Percentiles rank a stretch among this genome's conserved stretches.
Conservation (phyloP, 2,797 vertebrate genomes). For the Spinus olivaceus region DNA sequence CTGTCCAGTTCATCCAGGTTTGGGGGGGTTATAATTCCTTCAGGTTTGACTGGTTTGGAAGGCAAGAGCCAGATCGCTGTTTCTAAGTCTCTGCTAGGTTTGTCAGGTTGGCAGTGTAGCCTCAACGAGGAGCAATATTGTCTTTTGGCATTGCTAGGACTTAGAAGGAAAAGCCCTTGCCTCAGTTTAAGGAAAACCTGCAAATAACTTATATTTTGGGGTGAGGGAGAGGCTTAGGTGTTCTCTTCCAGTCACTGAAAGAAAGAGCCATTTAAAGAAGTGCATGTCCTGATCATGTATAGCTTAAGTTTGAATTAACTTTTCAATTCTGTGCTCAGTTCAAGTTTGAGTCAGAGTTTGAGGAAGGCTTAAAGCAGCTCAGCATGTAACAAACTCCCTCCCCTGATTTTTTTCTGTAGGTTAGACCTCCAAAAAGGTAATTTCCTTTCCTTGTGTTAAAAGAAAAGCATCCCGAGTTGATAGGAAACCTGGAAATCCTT, state of each 20-base stretch:
- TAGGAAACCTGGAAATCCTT: background rate
- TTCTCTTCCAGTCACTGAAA: background rate
- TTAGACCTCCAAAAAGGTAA: background rate
- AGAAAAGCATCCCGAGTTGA: background rate
- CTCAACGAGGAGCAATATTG: fast-evolving
- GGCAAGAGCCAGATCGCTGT: background rate
- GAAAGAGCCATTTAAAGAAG: background rate
- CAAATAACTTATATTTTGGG: fast-evolving
- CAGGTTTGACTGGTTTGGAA: background rate
- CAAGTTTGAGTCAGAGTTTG: background rate
- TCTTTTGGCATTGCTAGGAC: background rate
- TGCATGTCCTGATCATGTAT: fast-evolving
- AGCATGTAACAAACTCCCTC: fast-evolving
- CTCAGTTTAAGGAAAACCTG: background rate
- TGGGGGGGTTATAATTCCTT: background rate
- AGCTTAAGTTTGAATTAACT: background rate
- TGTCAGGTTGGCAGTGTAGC: background rate
- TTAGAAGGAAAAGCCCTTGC: background rate
- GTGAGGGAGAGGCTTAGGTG: fast-evolving
- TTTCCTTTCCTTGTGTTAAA: background rate
- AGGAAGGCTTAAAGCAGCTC: background rate
- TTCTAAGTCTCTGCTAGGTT: background rate
- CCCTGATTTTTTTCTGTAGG: background rate
- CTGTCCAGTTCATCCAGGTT: fast-evolving
- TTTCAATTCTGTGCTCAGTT: background rate